Evolutionary conservation across 2,888 invertebrate species (phyloP), one percentile per base, ranked within the genome.

Genomic region (Mimachlamys varia): DNA sequence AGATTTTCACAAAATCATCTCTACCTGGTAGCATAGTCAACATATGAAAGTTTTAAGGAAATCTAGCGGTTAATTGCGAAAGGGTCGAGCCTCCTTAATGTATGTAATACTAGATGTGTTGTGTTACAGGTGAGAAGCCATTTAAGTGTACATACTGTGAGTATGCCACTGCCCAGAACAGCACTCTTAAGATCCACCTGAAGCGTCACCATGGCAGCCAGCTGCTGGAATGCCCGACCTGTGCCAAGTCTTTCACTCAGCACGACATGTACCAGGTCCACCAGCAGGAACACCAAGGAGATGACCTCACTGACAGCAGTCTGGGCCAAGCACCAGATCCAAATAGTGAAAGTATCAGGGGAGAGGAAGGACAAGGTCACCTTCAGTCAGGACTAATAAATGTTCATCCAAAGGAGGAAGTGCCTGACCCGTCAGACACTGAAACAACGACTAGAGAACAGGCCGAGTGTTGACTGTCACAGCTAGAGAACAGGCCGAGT

Each of bases 161-260:
- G 89, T 97, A 97, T 94, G 96, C 96, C 44, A 96, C 96, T 7
- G 96, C 97, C 15, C 97, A 97, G 93, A 97, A 96, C 94, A 95
- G 96, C 91, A 97, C 97, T 0, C 94, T 97, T 44, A 96, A 96
- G 92, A 96, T 96, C 38, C 96, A 96, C 91, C 93, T 96, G 88
- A 96, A 96, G 91, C 94, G 96, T 27, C 96, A 96, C 92, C 96
- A 96, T 91, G 94, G 94, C n/a, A 92, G 92, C 19, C 90, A 91
- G 87, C 90, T 94, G 93, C 93, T 94, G 62, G 90, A 91, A 88
- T 94, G 94, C 91, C 87, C 90, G 37, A 53, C 53, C 49, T 95
- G 95, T 90, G 91, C 92, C 44, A 94, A 94, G 89, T 89, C 92
- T 58, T 95, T 95, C 76, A 93, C 93, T 22, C 93, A 94, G 89